A percentile compares a stretch with the other conserved stretches of the same genome.
Conservation (phyloP, 2,113 vertebrate species). For the Artemisiospiza belli region DNA sequence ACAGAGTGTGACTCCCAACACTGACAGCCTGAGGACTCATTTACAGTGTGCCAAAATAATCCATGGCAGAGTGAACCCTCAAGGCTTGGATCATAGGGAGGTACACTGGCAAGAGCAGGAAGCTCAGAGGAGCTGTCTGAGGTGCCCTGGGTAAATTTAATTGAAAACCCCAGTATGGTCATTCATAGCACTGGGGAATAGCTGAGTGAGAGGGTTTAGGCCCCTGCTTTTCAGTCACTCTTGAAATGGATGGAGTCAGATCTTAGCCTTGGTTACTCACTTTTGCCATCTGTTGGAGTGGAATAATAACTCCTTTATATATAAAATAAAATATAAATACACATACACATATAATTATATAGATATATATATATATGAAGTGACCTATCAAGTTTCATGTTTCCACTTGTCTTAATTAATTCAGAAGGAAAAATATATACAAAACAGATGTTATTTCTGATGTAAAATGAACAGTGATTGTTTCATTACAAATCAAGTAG, state of each 20-base stretch:
- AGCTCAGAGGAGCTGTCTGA: neutral
- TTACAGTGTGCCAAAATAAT: neutral
- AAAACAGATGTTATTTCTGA: neutral
- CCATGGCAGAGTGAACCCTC: neutral
- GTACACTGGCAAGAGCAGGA: neutral
- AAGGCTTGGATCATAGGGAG: neutral
- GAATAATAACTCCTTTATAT: neutral
- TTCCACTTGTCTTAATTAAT: neutral
- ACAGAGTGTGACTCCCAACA: neutral
- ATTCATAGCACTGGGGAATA: neutral
- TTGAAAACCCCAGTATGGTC: neutral
- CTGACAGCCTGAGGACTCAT: neutral
- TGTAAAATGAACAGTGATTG: neutral
- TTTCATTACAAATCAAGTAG: neutral
- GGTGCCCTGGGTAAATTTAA: neutral
- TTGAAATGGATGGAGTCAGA: neutral
- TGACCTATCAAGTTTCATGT: neutral
- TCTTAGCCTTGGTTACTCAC: neutral
- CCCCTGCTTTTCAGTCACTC: neutral
- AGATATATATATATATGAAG: too few relatives aligned
- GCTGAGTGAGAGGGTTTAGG: neutral
- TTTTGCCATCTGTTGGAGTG: slow-evolving; percentile 9
- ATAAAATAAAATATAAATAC: neutral
- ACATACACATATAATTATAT: too few relatives aligned
- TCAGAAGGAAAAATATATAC: neutral